These are phyloP conservation scores for Leptodactylus fuscus DNA, from an alignment of 2,113 vertebrate genomes.

Conservation along the genomic window DNA sequence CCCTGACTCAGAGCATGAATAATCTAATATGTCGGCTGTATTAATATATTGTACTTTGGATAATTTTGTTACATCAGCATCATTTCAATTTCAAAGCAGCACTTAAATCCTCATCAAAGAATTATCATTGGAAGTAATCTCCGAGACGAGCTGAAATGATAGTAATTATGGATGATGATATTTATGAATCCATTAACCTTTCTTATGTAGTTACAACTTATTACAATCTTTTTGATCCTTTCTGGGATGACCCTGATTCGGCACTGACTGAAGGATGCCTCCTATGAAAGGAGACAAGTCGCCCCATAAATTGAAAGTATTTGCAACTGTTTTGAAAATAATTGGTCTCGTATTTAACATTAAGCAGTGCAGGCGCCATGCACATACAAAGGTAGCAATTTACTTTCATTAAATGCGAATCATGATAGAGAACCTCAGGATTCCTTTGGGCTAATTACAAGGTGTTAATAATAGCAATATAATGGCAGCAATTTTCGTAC, in stretches of 20 bases:
- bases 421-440: conserved; percentile 94
- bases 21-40: conserved; percentile 24
- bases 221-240: conserved; percentile 60
- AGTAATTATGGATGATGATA: conserved; percentile 53
- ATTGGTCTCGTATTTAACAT: conserved; percentile 85
- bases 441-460: conserved; percentile 98
- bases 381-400: conserved; percentile 97
- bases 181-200: conserved; percentile 63
- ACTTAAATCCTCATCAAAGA: conserved; percentile 59
- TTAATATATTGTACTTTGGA: conserved; percentile 27
- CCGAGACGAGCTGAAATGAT: conserved; percentile 43
- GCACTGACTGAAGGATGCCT: conserved; percentile 62
- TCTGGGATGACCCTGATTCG: conserved; percentile 58
- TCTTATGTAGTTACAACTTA: conserved; percentile 36
- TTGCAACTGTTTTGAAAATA: conserved; percentile 85
- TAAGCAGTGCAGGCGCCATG: conserved; percentile 96
- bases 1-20: conserved; percentile 27
- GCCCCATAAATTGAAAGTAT: conserved; percentile 73
- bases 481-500: conserved; percentile 96
- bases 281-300: conserved; percentile 61
- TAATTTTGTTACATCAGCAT: conserved; percentile 54
- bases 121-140: conserved; percentile 58
- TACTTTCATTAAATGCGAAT: conserved; percentile 97
- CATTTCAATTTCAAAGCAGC: conserved; percentile 55
- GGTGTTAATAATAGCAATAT: conserved; percentile 99